Conservation (phyloP, 2,888 invertebrate species). For the Nymphalis polychloros region DNA sequence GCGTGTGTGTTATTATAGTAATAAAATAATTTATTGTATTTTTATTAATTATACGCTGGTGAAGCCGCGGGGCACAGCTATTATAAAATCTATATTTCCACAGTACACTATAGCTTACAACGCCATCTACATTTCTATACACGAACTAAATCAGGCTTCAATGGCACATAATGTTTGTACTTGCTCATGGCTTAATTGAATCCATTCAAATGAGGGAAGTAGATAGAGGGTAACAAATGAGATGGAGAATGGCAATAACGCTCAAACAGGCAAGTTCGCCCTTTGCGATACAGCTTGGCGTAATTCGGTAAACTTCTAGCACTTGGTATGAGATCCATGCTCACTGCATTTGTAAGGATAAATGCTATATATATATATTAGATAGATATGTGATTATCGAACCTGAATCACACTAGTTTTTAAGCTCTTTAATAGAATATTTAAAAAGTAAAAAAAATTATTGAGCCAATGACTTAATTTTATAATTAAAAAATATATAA, state of each 20-base stretch:
- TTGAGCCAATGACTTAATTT: too few relatives aligned
- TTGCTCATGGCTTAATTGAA: slow-evolving; percentile 25
- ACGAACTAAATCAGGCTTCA: not conserved
- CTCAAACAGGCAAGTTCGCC: slow-evolving; percentile 26
- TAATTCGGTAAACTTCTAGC: slow-evolving; percentile 40
- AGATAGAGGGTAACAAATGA: slow-evolving; percentile 29
- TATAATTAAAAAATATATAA: too few relatives aligned
- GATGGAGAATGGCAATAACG: slow-evolving; percentile 32
- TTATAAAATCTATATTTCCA: not conserved
- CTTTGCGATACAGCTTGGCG: slow-evolving; percentile 32
- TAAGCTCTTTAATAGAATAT: too few relatives aligned
- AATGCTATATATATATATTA: not conserved
- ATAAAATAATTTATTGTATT: too few relatives aligned
- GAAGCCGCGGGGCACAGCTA: too few relatives aligned
- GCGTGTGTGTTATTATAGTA: too few relatives aligned
- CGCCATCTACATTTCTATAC: not conserved
- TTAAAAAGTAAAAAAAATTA: too few relatives aligned
- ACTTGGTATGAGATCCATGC: slow-evolving; percentile 19
- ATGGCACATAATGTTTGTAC: slow-evolving; percentile 7
- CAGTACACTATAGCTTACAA: not conserved
- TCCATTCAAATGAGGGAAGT: slow-evolving; percentile 31
- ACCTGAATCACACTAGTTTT: too few relatives aligned
- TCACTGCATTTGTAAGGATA: not conserved
- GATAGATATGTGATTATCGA: not conserved
- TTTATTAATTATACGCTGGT: too few relatives aligned